Evolutionary conservation across 2,797 vertebrate species (phyloP).

Genomic region (Erpetoichthys calabaricus): DNA sequence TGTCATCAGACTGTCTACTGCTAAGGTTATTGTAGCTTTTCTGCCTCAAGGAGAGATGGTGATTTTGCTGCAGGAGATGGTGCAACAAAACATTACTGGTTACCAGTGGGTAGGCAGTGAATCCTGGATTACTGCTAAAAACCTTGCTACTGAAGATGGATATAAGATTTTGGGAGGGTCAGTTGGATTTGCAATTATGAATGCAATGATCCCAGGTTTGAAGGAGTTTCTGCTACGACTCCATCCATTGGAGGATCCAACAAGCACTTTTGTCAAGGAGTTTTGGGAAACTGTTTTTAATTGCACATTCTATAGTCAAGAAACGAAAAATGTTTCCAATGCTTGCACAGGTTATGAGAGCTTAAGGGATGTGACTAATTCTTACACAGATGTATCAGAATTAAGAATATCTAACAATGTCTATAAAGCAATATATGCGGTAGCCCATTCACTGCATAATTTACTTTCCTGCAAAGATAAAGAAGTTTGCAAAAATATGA

Average conservation of each 20-base stretch:
- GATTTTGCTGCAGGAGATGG: constrained; percentile 36
- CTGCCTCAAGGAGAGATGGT: constrained; percentile 51
- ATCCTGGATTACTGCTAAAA: constrained; percentile 54
- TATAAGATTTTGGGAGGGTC: constrained; percentile 38
- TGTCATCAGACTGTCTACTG: constrained; percentile 36
- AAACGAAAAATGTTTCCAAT: constrained; percentile 11
- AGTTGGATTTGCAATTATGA: constrained; percentile 41
- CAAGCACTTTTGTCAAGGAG: constrained; percentile 42
- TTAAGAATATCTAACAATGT: constrained; percentile 7
- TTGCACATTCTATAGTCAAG: constrained; percentile 32
- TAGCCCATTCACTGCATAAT: constrained; percentile 3
- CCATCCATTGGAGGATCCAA: constrained; percentile 43
- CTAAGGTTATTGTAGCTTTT: constrained; percentile 50
- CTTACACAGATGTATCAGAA: constrained; percentile 44
- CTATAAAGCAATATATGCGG: constrained; percentile 4
- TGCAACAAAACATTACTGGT: constrained; percentile 42
- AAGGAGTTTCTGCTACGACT: constrained; percentile 37
- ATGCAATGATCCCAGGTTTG: constrained; percentile 39
- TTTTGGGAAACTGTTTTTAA: constrained; percentile 51
- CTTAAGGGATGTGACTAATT: constrained; percentile 4
- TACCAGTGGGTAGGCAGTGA: constrained; percentile 56
- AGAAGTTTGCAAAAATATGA: background rate
- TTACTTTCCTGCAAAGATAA: background rate
- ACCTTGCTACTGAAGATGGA: constrained; percentile 35
- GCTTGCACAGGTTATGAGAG: constrained; percentile 22